These are phyloP conservation scores for Microcebus lehilahytsara DNA, from an alignment of 2,113 vertebrate genomes.

Conservation along the genomic window DNA sequence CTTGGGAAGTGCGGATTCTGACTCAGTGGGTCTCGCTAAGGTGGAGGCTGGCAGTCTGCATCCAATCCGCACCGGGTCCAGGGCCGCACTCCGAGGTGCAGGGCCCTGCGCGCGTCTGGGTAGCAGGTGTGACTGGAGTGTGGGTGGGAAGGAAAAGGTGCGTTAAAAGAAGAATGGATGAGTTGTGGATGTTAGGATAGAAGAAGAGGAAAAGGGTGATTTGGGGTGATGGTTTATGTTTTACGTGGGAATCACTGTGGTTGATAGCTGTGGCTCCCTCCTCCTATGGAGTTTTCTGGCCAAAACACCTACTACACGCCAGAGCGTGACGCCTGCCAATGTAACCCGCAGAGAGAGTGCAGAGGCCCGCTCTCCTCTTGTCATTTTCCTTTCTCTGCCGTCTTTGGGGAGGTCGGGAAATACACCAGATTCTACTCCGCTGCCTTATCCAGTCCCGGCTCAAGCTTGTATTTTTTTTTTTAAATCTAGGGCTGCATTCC, in stretches of 20 bases:
- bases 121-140: neutral
- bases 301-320: neutral
- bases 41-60: neutral
- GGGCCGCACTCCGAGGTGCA: neutral
- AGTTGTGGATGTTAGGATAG: neutral
- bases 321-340: neutral
- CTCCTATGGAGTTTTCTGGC: neutral
- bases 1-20: neutral
- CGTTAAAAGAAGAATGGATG: neutral
- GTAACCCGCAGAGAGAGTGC: neutral
- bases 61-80: neutral
- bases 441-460: neutral
- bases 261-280: neutral
- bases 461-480: neutral
- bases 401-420: neutral
- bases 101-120: neutral
- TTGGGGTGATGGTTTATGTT: neutral
- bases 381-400: neutral
- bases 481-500: neutral
- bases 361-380: neutral
- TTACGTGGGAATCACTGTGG: neutral
- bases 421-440: neutral
- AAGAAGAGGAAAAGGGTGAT: neutral
- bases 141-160: neutral
- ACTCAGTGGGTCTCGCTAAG: neutral